phyloP scores from a whole-genome alignment of 1,140 invertebrate genomes.

The Leptinotarsa undecemlineata region DNA sequence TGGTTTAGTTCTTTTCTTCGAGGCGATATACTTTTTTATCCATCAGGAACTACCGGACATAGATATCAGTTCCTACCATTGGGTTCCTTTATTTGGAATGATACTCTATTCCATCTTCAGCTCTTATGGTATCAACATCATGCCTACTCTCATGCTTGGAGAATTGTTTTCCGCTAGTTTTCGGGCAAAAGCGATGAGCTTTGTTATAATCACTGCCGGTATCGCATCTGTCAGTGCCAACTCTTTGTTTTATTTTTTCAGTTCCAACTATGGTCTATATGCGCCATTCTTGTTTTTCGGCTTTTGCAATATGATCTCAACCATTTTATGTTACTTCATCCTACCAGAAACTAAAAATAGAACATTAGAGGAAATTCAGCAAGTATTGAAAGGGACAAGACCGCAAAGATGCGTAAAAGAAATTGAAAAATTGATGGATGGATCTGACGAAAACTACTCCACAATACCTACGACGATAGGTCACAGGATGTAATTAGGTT shows the following conservation, averaged over 20 bases:
- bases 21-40: slow-evolving; percentile 57
- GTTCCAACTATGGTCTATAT: slow-evolving; percentile 64
- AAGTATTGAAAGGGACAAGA: slow-evolving; percentile 35
- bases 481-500: no score
- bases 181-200: slow-evolving; percentile 43
- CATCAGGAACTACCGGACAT: slow-evolving; percentile 30
- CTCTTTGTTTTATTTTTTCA: slow-evolving; percentile 49
- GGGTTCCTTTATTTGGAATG: slow-evolving; percentile 46
- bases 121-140: slow-evolving; percentile 39
- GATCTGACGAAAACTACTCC: no score
- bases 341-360: slow-evolving; percentile 92
- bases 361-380: slow-evolving; percentile 85
- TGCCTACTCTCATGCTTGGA: slow-evolving; percentile 46
- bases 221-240: slow-evolving; percentile 50
- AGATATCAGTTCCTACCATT: slow-evolving; percentile 38
- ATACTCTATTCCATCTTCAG: slow-evolving; percentile 37
- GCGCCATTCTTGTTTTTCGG: slow-evolving; percentile 83
- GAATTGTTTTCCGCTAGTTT: slow-evolving; percentile 50
- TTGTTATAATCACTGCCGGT: slow-evolving; percentile 37
- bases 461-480: no score
- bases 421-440: no score
- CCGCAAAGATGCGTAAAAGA: no score
- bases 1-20: slow-evolving; percentile 47
- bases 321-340: slow-evolving; percentile 76
- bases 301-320: slow-evolving; percentile 68